Evolutionary conservation across 2,888 invertebrate genomes (phyloP).

Genomic region (Dascillus cervinus): DNA sequence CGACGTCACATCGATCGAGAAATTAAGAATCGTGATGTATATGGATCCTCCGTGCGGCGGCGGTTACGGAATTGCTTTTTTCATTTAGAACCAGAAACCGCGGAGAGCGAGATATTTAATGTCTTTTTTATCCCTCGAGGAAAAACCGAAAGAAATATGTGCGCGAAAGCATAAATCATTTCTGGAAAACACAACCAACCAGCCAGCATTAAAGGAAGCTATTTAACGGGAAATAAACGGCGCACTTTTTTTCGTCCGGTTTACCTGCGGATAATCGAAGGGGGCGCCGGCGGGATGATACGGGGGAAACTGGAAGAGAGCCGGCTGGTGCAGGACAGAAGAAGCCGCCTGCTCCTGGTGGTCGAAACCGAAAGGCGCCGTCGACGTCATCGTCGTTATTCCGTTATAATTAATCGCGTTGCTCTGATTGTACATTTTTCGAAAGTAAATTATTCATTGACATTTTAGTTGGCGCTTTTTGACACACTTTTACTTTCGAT

Average conservation of each 20-base stretch:
- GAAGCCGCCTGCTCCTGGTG: conserved; percentile 5
- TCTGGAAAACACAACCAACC: not conserved
- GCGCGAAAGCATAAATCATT: conserved; percentile 10
- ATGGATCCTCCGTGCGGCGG: too few species aligned
- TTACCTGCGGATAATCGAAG: conserved; percentile 36
- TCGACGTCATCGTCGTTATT: too few species aligned
- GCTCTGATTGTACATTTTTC: too few species aligned
- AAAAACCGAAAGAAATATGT: conserved; percentile 25
- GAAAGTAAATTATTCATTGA: too few species aligned
- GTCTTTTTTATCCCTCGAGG: conserved; percentile 39
- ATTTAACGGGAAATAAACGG: not conserved
- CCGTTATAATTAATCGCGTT: too few species aligned
- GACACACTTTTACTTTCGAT: too few species aligned
- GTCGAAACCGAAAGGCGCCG: too few species aligned
- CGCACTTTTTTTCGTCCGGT: not conserved
- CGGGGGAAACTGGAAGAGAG: conserved; percentile 13
- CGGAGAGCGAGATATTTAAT: conserved; percentile 34
- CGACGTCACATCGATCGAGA: conserved; percentile 1
- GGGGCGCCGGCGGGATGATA: conserved; percentile 27
- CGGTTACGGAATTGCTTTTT: conserved; percentile 39
- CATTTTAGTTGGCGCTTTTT: too few species aligned
- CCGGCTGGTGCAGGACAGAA: conserved; percentile 6
- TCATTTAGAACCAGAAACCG: too few species aligned
- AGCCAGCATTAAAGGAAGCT: not conserved
- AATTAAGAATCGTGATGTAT: conserved; percentile 3